phyloP scores from a whole-genome alignment of 2,113 vertebrate species.

The Copsychus sechellarum region DNA sequence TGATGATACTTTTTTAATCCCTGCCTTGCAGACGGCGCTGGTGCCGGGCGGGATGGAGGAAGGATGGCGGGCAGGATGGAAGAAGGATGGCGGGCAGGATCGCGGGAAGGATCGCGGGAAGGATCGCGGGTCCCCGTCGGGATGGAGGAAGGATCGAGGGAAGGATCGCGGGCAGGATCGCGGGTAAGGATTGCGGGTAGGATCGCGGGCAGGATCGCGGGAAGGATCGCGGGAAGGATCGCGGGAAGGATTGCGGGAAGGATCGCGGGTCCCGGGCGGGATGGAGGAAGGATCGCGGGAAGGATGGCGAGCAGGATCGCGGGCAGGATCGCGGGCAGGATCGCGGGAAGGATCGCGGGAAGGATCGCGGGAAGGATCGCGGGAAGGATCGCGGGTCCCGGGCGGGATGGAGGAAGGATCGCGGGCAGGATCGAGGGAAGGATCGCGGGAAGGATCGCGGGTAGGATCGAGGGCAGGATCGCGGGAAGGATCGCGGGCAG shows the following conservation, averaged over 20 bases:
- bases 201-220: not conserved
- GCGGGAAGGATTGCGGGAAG: not conserved
- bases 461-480: not conserved
- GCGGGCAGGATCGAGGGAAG: too few species aligned
- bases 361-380: not conserved
- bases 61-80: rapidly evolving
- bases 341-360: too few species aligned
- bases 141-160: too few species aligned
- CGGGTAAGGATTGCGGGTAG: too few species aligned
- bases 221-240: not conserved
- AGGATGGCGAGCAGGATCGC: too few species aligned
- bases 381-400: not conserved
- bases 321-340: too few species aligned
- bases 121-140: not conserved
- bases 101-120: not conserved
- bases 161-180: not conserved
- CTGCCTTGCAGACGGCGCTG: rapidly evolving
- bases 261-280: not conserved
- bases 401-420: not conserved
- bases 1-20: not conserved
- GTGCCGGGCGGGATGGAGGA: rapidly evolving
- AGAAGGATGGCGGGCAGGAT: not conserved
- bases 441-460: too few species aligned
- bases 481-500: not conserved
- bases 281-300: not conserved